A percentile compares a stretch with the other conserved stretches of the same genome.
Evolutionary conservation across 2,113 vertebrate genomes (phyloP).

Genomic region (Macaca nemestrina): DNA sequence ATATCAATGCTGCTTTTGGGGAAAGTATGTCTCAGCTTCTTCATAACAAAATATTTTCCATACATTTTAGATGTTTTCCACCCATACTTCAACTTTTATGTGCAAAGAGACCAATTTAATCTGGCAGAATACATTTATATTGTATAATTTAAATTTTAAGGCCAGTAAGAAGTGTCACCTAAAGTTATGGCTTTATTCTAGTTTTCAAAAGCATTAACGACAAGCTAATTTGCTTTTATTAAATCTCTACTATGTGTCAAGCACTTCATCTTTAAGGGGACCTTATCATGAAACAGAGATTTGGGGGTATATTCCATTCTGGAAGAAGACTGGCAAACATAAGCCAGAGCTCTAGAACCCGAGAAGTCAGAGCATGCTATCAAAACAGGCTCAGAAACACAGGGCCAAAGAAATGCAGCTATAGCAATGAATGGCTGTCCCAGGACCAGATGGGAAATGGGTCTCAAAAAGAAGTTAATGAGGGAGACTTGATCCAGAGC

Average conservation of each 20-base stretch:
- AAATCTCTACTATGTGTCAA: neutral
- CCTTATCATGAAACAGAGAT: neutral
- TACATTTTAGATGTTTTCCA: constrained; percentile 32
- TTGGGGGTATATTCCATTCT: neutral
- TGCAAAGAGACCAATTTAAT: constrained; percentile 46
- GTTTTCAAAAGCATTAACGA: constrained; percentile 36
- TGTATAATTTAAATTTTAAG: constrained; percentile 33
- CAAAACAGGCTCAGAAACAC: neutral
- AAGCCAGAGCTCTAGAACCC: neutral
- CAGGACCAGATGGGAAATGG: neutral
- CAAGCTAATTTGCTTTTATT: neutral
- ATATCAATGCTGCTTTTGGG: neutral
- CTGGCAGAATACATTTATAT: neutral
- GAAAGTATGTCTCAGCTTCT: neutral
- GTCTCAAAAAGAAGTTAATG: neutral
- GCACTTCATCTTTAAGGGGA: neutral
- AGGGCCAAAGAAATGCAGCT: neutral
- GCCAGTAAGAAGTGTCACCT: neutral
- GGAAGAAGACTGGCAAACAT: neutral
- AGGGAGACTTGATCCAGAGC: neutral
- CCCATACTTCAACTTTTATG: neutral
- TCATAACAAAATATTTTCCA: constrained; percentile 2
- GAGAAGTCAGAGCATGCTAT: neutral
- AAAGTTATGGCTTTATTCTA: constrained; percentile 23
- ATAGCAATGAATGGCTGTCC: neutral